Evolutionary conservation across 2,888 invertebrate genomes (phyloP).

Genomic region (Leptinotarsa haldemani): DNA sequence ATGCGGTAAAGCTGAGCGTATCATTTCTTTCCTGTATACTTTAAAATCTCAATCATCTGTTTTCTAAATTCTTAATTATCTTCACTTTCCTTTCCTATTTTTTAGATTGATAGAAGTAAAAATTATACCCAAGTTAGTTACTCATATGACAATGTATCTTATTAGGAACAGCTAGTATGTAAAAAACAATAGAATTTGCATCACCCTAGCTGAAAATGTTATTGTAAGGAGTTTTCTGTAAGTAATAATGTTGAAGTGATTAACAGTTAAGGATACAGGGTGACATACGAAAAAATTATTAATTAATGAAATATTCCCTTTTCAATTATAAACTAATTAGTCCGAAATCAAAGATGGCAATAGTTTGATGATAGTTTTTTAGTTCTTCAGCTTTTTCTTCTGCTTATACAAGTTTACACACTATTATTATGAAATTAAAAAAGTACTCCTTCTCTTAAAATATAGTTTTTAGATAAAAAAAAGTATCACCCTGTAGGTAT

Average conservation of each 20-base stretch:
- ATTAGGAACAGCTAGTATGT: constrained; percentile 37
- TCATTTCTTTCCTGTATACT: too few species aligned
- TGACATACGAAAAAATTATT: constrained; percentile 14
- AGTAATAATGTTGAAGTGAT: constrained; percentile 45
- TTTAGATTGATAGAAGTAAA: not conserved
- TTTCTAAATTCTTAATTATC: too few species aligned
- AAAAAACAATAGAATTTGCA: constrained; percentile 33
- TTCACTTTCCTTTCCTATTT: not conserved
- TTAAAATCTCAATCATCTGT: too few species aligned
- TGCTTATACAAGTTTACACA: too few species aligned
- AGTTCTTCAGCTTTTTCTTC: too few species aligned
- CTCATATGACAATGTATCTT: not conserved
- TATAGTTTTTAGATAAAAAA: too few species aligned
- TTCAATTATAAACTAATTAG: not conserved
- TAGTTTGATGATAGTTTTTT: too few species aligned
- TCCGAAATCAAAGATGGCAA: too few species aligned
- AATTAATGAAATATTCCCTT: not conserved
- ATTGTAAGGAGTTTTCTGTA: constrained; percentile 34
- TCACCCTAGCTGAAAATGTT: constrained; percentile 34
- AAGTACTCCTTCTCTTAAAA: too few species aligned
- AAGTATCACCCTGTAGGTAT: constrained; percentile 32
- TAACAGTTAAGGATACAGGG: constrained; percentile 35
- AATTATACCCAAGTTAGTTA: not conserved
- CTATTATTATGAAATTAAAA: too few species aligned
- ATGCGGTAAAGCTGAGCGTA: too few species aligned